Percentiles rank a stretch among this genome's conserved stretches.
Evolutionary conservation across 2,797 vertebrate species (phyloP).

Genomic region (Thripadectes ignobilis): DNA sequence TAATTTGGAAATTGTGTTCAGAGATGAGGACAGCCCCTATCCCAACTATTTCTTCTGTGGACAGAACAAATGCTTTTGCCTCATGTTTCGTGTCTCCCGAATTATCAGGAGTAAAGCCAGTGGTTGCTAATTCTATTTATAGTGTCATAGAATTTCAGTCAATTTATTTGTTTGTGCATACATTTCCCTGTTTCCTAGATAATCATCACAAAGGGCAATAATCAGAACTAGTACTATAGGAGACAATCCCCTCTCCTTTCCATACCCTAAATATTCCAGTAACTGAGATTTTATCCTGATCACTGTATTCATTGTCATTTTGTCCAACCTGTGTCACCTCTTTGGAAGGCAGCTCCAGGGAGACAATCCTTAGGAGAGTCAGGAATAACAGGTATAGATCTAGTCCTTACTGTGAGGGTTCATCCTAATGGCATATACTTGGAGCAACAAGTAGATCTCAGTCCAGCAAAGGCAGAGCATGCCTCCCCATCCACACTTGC

Average conservation of each 20-base stretch:
- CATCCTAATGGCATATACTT: neutral
- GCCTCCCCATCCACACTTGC: neutral
- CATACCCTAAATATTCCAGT: neutral
- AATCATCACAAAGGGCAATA: neutral
- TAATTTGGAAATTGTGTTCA: constrained; percentile 7
- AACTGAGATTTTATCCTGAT: neutral
- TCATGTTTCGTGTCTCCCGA: rapidly evolving
- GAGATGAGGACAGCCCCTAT: neutral
- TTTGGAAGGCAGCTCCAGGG: neutral
- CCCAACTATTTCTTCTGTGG: neutral
- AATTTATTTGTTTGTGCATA: neutral
- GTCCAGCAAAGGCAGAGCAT: neutral
- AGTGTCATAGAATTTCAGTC: neutral
- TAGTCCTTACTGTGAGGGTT: neutral
- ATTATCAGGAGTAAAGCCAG: neutral
- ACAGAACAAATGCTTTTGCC: neutral
- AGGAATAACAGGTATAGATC: neutral
- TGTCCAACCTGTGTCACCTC: neutral
- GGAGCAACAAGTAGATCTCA: neutral
- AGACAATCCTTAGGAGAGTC: neutral
- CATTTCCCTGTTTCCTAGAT: neutral
- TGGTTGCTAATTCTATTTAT: neutral
- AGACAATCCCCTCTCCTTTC: neutral
- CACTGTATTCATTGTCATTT: neutral
- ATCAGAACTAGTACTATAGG: neutral